Base-by-base conservation (phyloP, 2,113 vertebrate species). In the Hyaena hyaena region DNA sequence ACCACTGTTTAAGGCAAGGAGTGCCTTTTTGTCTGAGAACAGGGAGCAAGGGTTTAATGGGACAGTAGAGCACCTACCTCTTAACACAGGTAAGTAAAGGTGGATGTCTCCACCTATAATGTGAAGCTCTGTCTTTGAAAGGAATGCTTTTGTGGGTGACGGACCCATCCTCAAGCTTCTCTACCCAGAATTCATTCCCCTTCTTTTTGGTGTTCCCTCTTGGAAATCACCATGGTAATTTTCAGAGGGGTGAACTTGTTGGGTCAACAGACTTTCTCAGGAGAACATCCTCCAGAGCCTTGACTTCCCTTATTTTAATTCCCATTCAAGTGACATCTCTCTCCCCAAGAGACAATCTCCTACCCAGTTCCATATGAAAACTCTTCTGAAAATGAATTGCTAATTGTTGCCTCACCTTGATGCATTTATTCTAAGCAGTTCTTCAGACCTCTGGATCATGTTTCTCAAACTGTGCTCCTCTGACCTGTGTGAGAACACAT, bases 261-360 rank as follows among this genome's bases (percentile, higher is more conserved):
- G 84, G 61, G 16, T 45, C 81, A 92, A 88, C 66, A 84, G 53
- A 50, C 50, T 68, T 90, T 92, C 92, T 80, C 80, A 69, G 26
- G 86, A 83, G 90, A 96, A 63, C 45, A 71, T 95, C 74, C 92
- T 93, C 85, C 48, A 81, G 84, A 87, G 50, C 45, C 65, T 12
- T 83, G 77, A 55, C 79, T 86, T 95, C 53, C 81, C 87, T 91
- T 81, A 88, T 12, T 92, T 91, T 68, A 87, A 94, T 93, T 97
- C 63, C 50, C 82, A 94, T 55, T 82, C 84, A 97, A 97, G 74
- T 96, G 85, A 80, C 66, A 31, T 83, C 66, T 96, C 66, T 96
- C 61, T 97, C 77, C 83, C 77, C 73, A 83, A 93, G 88, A 94
- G 84, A 93, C 66, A 26, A 94, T 96, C 87, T 83, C 43, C 96